Evolutionary conservation across 2,113 vertebrate genomes (phyloP), one percentile per base, ranked within the genome.

Genomic region (Oryzias javanicus): DNA sequence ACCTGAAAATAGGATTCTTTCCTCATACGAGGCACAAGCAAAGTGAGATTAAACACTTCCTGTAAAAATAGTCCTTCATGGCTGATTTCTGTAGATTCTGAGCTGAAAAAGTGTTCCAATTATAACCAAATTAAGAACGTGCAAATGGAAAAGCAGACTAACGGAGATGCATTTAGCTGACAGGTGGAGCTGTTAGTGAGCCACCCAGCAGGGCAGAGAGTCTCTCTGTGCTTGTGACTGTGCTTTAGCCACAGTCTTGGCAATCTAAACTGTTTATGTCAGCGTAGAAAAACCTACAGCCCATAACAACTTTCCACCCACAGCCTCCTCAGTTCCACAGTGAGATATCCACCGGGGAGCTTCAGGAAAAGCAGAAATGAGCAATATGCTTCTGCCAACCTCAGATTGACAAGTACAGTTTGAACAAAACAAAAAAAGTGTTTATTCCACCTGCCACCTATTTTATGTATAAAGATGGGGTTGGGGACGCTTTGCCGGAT

Each of bases 1-100:
- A 85, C 68, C 74, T 77, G 65, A 59, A 79, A 81, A 74, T 77
- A 85, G 72, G 77, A 70, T 71, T 71, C 72, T 62, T 58, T 79
- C 67, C 66, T 67, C 70, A 64, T 54, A 75, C 62, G 71, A 52
- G 20, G 42, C 66, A 68, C 83, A 66, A 78, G 57, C 62, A 66
- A 60, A 46, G 68, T 61, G 48, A 65, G 51, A 74, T 72, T 55
- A 60, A 58, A 63, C 58, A 55, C 18, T 69, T 67, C 60, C 67
- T 61, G 64, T 50, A 47, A 64, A 53, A 59, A 79, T 72, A 64
- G 68, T 76, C 63, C 55, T 68, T 66, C 27, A 77, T 68, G 35
- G 65, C 48, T 73, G 17, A 58, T 65, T 50, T 54, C 54, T 49
- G 41, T 15, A 51, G 52, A 70, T 49, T 56, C 19, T 42, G 19